A percentile compares a stretch with the other conserved stretches of the same genome.
These are phyloP conservation scores for Odontocerum albicorne DNA, from an alignment of 2,888 invertebrate genomes.

Conservation along the genomic window DNA sequence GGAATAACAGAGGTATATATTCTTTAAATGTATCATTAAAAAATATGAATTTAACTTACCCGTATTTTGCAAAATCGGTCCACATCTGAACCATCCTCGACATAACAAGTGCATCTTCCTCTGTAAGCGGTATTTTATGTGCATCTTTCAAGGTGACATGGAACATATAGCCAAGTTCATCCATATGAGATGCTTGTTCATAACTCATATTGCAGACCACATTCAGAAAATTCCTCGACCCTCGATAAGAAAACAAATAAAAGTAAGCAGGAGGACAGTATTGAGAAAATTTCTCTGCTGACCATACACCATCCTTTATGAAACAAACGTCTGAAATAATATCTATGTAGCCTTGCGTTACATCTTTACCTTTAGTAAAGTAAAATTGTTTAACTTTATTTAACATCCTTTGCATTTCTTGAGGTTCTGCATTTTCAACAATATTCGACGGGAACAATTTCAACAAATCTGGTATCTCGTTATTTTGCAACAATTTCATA, in stretches of 20 bases:
- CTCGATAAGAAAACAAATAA: slow-evolving; percentile 20
- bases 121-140: not conserved
- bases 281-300: slow-evolving; percentile 1
- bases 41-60: slow-evolving; percentile 15
- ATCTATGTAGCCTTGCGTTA: slow-evolving; percentile 7
- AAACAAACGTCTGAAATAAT: slow-evolving; percentile 12
- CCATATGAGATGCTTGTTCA: slow-evolving; percentile 18
- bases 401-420: not conserved
- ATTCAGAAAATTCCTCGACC: slow-evolving; percentile 10
- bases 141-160: not conserved
- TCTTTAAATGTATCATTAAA: too few species aligned
- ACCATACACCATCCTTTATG: not conserved
- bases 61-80: slow-evolving; percentile 30
- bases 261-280: slow-evolving; percentile 11
- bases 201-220: not conserved
- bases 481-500: too few species aligned
- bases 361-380: slow-evolving; percentile 10
- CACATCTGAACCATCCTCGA: slow-evolving; percentile 16
- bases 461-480: not conserved
- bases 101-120: not conserved
- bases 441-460: not conserved
- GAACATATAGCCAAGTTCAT: slow-evolving; percentile 22
- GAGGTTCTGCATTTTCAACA: not conserved
- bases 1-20: too few species aligned
- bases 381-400: slow-evolving; percentile 18